phyloP scores from a whole-genome alignment of 2,888 invertebrate species.

The Neoitamus cyanurus region DNA sequence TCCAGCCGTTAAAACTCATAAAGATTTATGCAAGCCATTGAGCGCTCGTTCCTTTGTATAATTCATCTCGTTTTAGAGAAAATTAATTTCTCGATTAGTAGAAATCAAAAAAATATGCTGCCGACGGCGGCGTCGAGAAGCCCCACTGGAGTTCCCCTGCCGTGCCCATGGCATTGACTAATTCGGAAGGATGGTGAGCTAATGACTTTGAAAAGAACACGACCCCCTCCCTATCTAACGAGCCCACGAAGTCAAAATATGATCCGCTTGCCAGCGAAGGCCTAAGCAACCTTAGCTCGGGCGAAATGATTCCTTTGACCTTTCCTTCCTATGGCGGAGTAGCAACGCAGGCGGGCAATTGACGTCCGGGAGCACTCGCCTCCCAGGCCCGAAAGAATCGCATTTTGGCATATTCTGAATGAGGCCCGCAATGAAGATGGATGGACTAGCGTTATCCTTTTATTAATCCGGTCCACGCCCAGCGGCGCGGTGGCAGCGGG shows the following conservation, averaged over 20 bases:
- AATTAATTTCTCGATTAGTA: slow-evolving; percentile 21
- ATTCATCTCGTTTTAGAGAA: background rate
- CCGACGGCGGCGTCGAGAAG: background rate
- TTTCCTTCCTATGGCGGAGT: background rate
- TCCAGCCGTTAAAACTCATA: background rate
- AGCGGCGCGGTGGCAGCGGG: no score
- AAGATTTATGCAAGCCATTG: background rate
- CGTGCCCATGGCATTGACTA: background rate
- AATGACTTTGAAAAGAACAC: slow-evolving; percentile 12
- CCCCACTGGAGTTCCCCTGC: background rate
- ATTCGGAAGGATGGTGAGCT: background rate
- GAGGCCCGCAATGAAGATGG: slow-evolving; percentile 23
- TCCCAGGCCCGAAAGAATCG: background rate
- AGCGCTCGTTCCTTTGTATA: background rate
- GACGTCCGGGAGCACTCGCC: background rate
- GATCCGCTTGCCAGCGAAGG: background rate
- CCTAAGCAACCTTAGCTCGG: background rate
- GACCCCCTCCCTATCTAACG: background rate
- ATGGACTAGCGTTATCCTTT: slow-evolving; percentile 1
- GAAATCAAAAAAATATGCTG: slow-evolving; percentile 8
- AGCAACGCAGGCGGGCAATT: background rate
- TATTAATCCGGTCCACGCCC: background rate
- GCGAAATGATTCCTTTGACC: background rate
- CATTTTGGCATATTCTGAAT: slow-evolving; percentile 7
- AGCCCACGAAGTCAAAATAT: background rate